phyloP scores from a whole-genome alignment of 2,888 invertebrate genomes.

The Scaptomyza parva region DNA sequence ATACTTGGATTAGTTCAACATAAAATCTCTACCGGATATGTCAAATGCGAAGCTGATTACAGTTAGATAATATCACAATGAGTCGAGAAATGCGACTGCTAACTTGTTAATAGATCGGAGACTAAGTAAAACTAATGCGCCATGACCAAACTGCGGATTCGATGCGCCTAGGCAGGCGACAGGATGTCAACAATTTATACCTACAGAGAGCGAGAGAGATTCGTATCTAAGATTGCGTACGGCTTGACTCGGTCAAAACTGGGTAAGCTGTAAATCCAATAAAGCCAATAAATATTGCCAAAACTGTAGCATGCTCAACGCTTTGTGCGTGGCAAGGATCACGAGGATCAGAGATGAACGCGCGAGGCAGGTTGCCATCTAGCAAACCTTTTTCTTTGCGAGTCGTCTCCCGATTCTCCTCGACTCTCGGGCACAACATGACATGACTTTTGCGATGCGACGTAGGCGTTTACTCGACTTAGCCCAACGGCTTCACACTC shows the following conservation, averaged over 20 bases:
- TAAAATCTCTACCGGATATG: conserved; percentile 39
- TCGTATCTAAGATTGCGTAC: conserved; percentile 64
- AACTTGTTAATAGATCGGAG: conserved; percentile 47
- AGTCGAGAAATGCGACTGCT: conserved; percentile 25
- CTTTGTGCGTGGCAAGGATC: conserved; percentile 67
- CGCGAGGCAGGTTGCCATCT: conserved; percentile 40
- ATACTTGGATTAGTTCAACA: conserved; percentile 17
- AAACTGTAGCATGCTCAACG: conserved; percentile 72
- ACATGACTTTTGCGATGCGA: conserved; percentile 79
- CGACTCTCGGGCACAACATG: conserved; percentile 83
- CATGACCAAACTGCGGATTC: conserved; percentile 71
- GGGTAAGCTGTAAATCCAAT: conserved; percentile 82
- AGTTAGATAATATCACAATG: conserved; percentile 38
- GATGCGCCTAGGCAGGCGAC: conserved; percentile 56
- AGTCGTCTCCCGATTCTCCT: conserved; percentile 10
- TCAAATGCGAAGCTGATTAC: conserved; percentile 36
- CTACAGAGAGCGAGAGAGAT: background rate
- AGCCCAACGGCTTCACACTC: conserved; percentile 78
- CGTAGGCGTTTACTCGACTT: conserved; percentile 85
- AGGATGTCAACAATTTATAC: conserved; percentile 21
- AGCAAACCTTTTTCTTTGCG: conserved; percentile 20
- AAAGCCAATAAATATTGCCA: conserved; percentile 82
- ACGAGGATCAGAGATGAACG: conserved; percentile 46
- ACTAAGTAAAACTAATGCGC: conserved; percentile 47
- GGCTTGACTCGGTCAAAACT: conserved; percentile 2